phyloP scores from a whole-genome alignment of 1,140 invertebrate genomes.

The Drosophila lacteicornis region DNA sequence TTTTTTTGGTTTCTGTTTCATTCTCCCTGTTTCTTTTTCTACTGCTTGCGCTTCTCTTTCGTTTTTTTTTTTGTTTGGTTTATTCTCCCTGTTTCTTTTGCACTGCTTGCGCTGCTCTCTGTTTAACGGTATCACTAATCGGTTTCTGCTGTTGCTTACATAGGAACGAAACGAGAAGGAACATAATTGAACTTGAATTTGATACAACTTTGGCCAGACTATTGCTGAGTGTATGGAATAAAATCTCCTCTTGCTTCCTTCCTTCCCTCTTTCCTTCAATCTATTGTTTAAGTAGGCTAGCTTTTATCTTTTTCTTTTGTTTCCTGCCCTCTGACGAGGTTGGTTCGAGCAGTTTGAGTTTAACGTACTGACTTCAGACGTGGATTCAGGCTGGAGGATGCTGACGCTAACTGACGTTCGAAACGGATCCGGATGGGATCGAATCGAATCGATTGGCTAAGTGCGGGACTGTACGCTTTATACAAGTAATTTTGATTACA shows the following conservation, averaged over 20 bases:
- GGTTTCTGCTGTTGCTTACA: slow-evolving; percentile 65
- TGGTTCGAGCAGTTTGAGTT: slow-evolving; percentile 74
- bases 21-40: slow-evolving; percentile 42
- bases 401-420: slow-evolving; percentile 33
- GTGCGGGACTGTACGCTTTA: slow-evolving; percentile 28
- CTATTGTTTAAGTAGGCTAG: slow-evolving; percentile 28
- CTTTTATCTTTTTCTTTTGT: slow-evolving; percentile 20
- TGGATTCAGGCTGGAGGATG: slow-evolving; percentile 49
- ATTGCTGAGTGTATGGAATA: slow-evolving; percentile 41
- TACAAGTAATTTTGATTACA: slow-evolving; percentile 73
- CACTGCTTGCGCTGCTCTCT: slow-evolving; percentile 40
- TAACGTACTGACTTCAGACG: slow-evolving; percentile 78
- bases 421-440: slow-evolving; percentile 10
- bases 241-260: slow-evolving; percentile 19
- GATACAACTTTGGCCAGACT: slow-evolving; percentile 60
- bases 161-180: slow-evolving; percentile 81
- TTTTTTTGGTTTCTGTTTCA: slow-evolving; percentile 28
- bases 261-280: slow-evolving; percentile 5
- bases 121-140: slow-evolving; percentile 79
- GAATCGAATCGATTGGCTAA: slow-evolving; percentile 27
- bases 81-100: slow-evolving; percentile 31
- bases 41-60: slow-evolving; percentile 19
- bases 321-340: slow-evolving; percentile 33
- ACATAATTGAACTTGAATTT: slow-evolving; percentile 82
- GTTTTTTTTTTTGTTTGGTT: slow-evolving; percentile 14